These are phyloP conservation scores for Cantharis lateralis DNA, from an alignment of 2,888 invertebrate genomes.

Conservation along the genomic window DNA sequence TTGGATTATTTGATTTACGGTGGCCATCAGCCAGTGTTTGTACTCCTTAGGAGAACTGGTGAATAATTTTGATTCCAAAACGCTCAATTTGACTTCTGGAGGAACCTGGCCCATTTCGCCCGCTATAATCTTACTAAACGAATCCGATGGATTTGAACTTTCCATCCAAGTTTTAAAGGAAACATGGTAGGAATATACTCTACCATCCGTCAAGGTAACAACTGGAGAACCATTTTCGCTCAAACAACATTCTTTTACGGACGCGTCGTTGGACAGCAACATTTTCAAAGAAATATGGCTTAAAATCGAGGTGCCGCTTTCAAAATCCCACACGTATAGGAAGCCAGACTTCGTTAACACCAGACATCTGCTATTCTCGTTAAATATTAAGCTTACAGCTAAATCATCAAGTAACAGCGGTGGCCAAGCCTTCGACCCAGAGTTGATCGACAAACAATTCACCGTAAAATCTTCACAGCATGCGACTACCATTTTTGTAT, in stretches of 20 bases:
- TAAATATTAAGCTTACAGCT: slow-evolving; percentile 62
- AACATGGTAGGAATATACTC: slow-evolving; percentile 79
- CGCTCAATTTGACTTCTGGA: slow-evolving; percentile 61
- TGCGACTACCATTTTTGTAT: slow-evolving; percentile 64
- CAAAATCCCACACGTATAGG: slow-evolving; percentile 66
- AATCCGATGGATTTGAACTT: slow-evolving; percentile 61
- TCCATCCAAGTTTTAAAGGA: slow-evolving; percentile 74
- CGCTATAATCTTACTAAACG: slow-evolving; percentile 58
- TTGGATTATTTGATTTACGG: slow-evolving; percentile 63
- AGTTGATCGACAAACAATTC: slow-evolving; percentile 64
- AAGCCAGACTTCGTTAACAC: slow-evolving; percentile 62
- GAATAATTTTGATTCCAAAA: slow-evolving; percentile 76
- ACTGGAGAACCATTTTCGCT: slow-evolving; percentile 73
- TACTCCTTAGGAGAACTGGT: slow-evolving; percentile 75
- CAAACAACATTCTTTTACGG: slow-evolving; percentile 64
- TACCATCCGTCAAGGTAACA: slow-evolving; percentile 82
- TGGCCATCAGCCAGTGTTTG: slow-evolving; percentile 71
- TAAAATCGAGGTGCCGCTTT: slow-evolving; percentile 56
- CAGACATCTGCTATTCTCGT: slow-evolving; percentile 58
- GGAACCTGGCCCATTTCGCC: slow-evolving; percentile 49
- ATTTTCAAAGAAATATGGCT: slow-evolving; percentile 66
- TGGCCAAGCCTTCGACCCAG: slow-evolving; percentile 58
- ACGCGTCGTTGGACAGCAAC: slow-evolving; percentile 62
- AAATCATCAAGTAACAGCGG: slow-evolving; percentile 62
- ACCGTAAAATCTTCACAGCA: slow-evolving; percentile 72